A percentile compares a stretch with the other conserved stretches of the same genome.
Conservation (phyloP, 1,140 invertebrate genomes). For the Copidosoma floridanum region DNA sequence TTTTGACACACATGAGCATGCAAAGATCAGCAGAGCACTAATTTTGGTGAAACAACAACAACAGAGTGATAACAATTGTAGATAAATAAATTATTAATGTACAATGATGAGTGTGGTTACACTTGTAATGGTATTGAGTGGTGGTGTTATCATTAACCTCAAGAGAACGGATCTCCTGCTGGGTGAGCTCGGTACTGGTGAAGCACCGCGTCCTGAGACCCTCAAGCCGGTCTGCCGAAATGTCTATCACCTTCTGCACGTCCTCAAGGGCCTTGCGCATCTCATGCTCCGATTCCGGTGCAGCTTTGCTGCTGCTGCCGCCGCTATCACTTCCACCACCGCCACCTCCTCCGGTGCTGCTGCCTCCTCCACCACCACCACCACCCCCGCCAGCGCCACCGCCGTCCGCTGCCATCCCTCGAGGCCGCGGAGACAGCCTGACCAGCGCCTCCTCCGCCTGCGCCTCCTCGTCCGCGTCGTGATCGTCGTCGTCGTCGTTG, state of each 20-base stretch:
- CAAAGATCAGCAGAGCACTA: too few relatives aligned
- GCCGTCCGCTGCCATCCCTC: background rate
- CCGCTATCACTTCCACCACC: background rate
- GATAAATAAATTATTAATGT: too few relatives aligned
- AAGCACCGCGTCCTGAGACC: conserved; percentile 89
- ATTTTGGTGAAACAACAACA: too few relatives aligned
- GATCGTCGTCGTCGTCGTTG: too few relatives aligned
- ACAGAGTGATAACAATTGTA: background rate
- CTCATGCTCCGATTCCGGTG: conserved; percentile 61
- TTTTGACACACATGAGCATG: too few relatives aligned
- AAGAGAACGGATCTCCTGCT: conserved; percentile 90
- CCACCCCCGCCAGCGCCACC: background rate
- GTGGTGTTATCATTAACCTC: conserved; percentile 70
- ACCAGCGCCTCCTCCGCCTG: too few relatives aligned
- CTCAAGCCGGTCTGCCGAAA: conserved; percentile 87
- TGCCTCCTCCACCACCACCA: background rate
- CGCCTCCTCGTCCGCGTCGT: too few relatives aligned
- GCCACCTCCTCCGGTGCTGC: background rate
- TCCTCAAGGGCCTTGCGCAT: conserved; percentile 60
- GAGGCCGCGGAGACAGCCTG: background rate
- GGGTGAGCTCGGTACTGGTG: conserved; percentile 87
- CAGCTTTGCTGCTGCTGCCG: conserved; percentile 53
- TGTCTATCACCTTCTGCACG: conserved; percentile 92
- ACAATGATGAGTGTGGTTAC: too few relatives aligned
- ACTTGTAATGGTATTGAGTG: too few relatives aligned